phyloP scores from a whole-genome alignment of 2,888 invertebrate species.

The Tortricodes alternella region DNA sequence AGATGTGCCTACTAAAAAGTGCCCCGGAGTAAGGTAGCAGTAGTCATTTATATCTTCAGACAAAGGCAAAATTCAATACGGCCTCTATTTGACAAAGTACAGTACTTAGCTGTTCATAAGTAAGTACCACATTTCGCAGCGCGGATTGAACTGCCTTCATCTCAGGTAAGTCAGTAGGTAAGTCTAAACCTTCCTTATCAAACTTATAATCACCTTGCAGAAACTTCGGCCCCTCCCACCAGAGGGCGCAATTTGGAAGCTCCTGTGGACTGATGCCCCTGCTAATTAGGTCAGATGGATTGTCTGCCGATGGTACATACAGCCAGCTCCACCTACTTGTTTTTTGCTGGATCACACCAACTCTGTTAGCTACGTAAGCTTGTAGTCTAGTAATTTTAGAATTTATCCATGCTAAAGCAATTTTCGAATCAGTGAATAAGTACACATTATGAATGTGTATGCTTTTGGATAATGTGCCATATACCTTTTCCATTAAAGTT shows the following conservation, averaged over 20 bases:
- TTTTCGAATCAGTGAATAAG: constrained; percentile 30
- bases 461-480: constrained; percentile 6
- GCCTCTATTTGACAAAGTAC: constrained; percentile 33
- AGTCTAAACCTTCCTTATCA: background rate
- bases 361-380: constrained; percentile 34
- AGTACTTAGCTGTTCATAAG: constrained; percentile 30
- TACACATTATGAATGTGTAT: constrained; percentile 7
- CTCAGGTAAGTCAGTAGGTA: constrained; percentile 11
- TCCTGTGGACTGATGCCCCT: constrained; percentile 25
- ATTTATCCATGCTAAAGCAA: constrained; percentile 30
- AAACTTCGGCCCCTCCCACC: constrained; percentile 22
- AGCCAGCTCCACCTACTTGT: constrained; percentile 28
- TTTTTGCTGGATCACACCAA: constrained; percentile 11
- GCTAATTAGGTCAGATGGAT: constrained; percentile 29
- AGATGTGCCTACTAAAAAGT: constrained; percentile 25
- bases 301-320: constrained; percentile 25
- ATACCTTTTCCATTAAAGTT: constrained; percentile 11
- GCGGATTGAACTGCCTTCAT: background rate
- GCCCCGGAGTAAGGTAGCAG: constrained; percentile 29
- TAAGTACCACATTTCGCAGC: background rate
- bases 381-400: constrained; percentile 19
- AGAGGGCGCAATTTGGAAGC: background rate
- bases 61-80: constrained; percentile 24
- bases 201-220: constrained; percentile 9
- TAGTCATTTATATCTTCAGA: constrained; percentile 14